Conservation (phyloP, 2,797 vertebrate genomes). For the Myotis daubentonii region DNA sequence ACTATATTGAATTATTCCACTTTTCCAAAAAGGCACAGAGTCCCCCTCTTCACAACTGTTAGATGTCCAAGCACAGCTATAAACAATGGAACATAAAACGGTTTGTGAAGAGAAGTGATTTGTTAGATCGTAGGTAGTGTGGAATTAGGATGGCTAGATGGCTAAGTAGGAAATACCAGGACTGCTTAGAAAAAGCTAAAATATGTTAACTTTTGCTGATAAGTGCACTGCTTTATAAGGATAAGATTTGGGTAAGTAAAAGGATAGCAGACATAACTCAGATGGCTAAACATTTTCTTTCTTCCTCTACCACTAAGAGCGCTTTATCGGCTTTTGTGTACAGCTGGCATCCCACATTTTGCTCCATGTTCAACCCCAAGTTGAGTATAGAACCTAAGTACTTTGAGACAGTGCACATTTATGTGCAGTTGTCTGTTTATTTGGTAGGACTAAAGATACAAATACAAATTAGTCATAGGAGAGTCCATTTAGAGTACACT, state of each 20-base stretch:
- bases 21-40: not conserved
- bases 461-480: not conserved
- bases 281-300: not conserved
- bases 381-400: not conserved
- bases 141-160: not conserved
- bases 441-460: not conserved
- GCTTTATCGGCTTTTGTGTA: not conserved
- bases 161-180: not conserved
- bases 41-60: not conserved
- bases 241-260: not conserved
- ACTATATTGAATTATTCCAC: not conserved
- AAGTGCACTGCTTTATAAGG: not conserved
- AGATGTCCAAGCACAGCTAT: not conserved
- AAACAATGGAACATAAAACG: not conserved
- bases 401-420: not conserved
- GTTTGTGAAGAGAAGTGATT: not conserved
- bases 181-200: conserved; percentile 19
- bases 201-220: not conserved
- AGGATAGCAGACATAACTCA: not conserved
- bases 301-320: not conserved
- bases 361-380: not conserved
- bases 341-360: not conserved
- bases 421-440: not conserved
- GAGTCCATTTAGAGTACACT: not conserved
- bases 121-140: not conserved